These are phyloP conservation scores for Pachliopta kotzebuea DNA, from an alignment of 2,888 invertebrate genomes.

Conservation along the genomic window DNA sequence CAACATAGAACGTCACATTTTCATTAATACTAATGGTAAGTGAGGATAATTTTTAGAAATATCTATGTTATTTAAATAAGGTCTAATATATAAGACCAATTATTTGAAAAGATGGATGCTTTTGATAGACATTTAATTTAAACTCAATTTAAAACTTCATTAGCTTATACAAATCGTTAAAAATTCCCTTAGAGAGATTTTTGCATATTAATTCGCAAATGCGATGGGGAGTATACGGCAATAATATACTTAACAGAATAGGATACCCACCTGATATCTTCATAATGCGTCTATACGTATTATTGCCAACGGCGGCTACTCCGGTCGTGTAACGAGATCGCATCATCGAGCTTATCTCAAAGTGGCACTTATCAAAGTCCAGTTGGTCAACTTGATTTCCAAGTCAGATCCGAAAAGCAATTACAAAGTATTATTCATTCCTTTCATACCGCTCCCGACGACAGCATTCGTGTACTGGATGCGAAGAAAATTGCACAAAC, in stretches of 20 bases:
- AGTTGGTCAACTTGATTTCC: constrained; percentile 50
- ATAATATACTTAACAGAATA: constrained; percentile 21
- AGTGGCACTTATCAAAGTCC: constrained; percentile 48
- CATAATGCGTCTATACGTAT: constrained; percentile 26
- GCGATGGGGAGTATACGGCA: constrained; percentile 11
- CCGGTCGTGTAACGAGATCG: constrained; percentile 45
- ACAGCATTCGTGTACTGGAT: constrained; percentile 65
- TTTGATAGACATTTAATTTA: constrained; percentile 5
- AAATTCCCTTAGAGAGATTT: constrained; percentile 11
- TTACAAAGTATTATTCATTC: constrained; percentile 69
- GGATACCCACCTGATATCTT: constrained; percentile 22
- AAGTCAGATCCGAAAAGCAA: constrained; percentile 60
- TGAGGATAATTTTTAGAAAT: too few relatives aligned
- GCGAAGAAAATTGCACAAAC: constrained; percentile 75
- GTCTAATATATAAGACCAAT: too few relatives aligned
- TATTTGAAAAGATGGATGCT: too few relatives aligned
- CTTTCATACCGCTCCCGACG: constrained; percentile 52
- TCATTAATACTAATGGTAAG: background rate
- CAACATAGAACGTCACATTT: background rate
- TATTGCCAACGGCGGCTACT: constrained; percentile 31
- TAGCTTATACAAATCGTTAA: constrained; percentile 18
- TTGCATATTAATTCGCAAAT: constrained; percentile 30
- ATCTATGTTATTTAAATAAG: too few relatives aligned
- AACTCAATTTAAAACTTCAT: constrained; percentile 14
- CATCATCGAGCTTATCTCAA: constrained; percentile 47